Conservation (phyloP, 1,140 invertebrate species). For the Pantala flavescens region DNA sequence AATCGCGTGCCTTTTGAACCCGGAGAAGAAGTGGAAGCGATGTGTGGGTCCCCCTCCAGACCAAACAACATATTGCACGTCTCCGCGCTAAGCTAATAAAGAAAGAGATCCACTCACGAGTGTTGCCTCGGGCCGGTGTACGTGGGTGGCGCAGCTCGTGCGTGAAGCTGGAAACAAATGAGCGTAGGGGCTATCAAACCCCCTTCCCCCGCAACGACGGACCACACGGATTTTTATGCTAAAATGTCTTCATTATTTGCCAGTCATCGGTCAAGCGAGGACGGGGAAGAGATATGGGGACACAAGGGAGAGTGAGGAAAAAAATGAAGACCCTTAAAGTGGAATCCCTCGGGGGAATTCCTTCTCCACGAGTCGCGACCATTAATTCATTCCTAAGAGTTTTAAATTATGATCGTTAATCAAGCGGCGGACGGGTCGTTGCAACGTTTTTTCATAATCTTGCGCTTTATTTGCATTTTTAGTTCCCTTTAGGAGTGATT, state of each 20-base stretch:
- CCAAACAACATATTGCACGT: slow-evolving; percentile 1
- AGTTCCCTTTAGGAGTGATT: no score
- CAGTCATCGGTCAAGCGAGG: background rate
- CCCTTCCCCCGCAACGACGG: background rate
- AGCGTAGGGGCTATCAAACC: background rate
- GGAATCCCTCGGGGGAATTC: no score
- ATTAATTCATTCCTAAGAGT: no score
- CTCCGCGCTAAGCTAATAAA: background rate
- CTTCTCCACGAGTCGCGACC: no score
- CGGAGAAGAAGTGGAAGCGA: background rate
- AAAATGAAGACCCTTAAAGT: no score
- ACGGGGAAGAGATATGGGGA: background rate
- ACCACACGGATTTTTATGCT: slow-evolving; percentile 5
- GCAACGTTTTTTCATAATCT: no score
- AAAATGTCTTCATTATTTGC: background rate
- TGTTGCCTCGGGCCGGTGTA: background rate
- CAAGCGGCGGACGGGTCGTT: no score
- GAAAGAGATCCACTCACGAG: background rate
- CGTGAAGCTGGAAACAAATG: slow-evolving; percentile 4
- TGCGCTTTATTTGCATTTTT: no score
- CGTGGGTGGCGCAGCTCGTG: slow-evolving; percentile 4
- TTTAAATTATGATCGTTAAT: no score
- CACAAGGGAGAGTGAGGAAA: background rate
- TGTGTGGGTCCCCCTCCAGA: background rate
- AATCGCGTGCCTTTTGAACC: background rate